Evolutionary conservation across 2,888 invertebrate species (phyloP).

Genomic region (Lagria hirta): DNA sequence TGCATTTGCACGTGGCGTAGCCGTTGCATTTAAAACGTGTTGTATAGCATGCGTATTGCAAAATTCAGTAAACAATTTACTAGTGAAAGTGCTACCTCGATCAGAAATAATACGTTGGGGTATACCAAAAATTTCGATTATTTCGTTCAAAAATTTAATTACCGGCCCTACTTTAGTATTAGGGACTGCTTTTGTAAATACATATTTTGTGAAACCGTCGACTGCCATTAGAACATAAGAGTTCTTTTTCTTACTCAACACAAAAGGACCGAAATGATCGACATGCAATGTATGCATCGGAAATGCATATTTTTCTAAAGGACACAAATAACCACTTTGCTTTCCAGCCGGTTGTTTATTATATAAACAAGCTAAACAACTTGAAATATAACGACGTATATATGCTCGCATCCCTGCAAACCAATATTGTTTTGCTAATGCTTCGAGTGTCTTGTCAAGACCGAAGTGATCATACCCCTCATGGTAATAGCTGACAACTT

Average conservation of each 20-base stretch:
- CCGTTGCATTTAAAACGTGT: not conserved
- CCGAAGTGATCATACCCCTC: conserved; percentile 3
- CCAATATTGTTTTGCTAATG: conserved; percentile 27
- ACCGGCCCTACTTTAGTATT: conserved; percentile 25
- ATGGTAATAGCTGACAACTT: conserved; percentile 7
- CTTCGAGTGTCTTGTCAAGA: conserved; percentile 1
- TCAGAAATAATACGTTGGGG: conserved; percentile 29
- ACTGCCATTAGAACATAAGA: not conserved
- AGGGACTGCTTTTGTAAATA: conserved; percentile 20
- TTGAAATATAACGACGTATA: not conserved
- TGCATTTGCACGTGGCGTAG: not conserved
- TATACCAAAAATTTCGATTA: conserved; percentile 29
- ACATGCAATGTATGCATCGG: not conserved
- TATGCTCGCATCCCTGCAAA: conserved; percentile 30
- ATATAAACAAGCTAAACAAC: not conserved
- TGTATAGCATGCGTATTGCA: conserved; percentile 15
- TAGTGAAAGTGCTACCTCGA: conserved; percentile 31
- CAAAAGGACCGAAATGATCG: not conserved
- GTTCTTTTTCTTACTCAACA: not conserved
- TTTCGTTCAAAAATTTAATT: conserved; percentile 10
- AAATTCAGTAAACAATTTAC: conserved; percentile 29
- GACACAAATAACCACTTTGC: not conserved
- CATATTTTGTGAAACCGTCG: conserved; percentile 13
- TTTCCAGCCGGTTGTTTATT: not conserved
- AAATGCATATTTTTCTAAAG: not conserved